A percentile compares a stretch with the other conserved stretches of the same genome.
Conservation (phyloP, 2,888 invertebrate species). For the Diabrotica balteata region DNA sequence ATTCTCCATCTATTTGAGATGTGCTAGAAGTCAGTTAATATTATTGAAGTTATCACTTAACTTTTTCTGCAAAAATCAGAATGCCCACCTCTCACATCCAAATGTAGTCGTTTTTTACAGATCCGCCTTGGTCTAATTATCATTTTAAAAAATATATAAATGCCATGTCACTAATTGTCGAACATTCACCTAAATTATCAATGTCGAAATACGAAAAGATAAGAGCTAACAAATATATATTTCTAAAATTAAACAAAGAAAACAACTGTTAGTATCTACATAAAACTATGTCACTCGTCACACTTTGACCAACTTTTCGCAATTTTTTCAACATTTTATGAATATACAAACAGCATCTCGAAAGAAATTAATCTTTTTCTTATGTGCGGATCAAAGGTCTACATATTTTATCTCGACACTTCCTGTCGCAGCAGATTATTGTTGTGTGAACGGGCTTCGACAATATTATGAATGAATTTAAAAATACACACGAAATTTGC, state of each 20-base stretch:
- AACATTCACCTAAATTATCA: too few species aligned
- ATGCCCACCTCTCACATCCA: too few species aligned
- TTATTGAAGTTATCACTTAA: too few species aligned
- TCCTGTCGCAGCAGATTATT: constrained; percentile 30
- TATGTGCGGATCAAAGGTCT: constrained; percentile 30
- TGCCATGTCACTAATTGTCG: not conserved
- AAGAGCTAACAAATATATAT: too few species aligned
- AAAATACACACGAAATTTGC: constrained; percentile 21
- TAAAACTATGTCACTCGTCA: constrained; percentile 7
- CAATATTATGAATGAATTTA: constrained; percentile 26
- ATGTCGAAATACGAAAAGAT: too few species aligned
- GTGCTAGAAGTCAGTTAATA: too few species aligned
- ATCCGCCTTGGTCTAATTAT: too few species aligned
- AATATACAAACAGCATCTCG: constrained; percentile 15
- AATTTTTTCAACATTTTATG: constrained; percentile 11
- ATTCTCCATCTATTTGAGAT: too few species aligned
- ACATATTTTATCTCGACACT: constrained; percentile 29
- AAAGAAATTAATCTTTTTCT: constrained; percentile 30
- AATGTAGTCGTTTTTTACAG: too few species aligned
- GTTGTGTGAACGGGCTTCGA: constrained; percentile 17
- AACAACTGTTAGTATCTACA: not conserved
- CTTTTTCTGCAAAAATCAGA: too few species aligned
- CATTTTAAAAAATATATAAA: not conserved
- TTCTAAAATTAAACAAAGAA: too few species aligned
- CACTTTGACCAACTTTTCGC: constrained; percentile 15